These are phyloP conservation scores for Nicator chloris DNA, from an alignment of 2,113 vertebrate species.

Conservation along the genomic window DNA sequence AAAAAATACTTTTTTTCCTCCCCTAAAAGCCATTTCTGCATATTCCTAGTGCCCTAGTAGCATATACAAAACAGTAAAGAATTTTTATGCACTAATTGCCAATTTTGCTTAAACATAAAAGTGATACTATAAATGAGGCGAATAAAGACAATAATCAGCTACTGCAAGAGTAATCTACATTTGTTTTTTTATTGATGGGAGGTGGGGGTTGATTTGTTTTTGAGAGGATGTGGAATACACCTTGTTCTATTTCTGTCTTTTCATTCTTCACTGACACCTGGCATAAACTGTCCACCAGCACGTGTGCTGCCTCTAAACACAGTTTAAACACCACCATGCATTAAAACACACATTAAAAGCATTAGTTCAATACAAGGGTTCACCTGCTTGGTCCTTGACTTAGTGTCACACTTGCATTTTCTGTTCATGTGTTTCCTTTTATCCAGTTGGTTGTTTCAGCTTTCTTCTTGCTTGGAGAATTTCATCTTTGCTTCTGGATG, in stretches of 20 bases:
- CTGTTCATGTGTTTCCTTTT: neutral
- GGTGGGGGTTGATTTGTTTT: neutral
- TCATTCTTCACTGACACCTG: neutral
- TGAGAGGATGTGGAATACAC: neutral
- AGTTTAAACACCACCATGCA: neutral
- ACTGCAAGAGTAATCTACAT: neutral
- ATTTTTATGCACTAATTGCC: neutral
- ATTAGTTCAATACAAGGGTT: neutral
- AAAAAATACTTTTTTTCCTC: neutral
- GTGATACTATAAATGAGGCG: neutral
- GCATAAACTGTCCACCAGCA: neutral
- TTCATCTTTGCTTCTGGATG: neutral
- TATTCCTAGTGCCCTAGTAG: neutral
- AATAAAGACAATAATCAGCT: neutral
- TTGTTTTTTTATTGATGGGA: neutral
- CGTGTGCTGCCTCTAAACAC: fast-evolving
- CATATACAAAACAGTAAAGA: neutral
- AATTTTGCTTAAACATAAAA: neutral
- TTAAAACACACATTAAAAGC: neutral
- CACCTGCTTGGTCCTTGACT: neutral
- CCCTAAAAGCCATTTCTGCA: neutral
- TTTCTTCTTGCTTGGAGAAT: neutral
- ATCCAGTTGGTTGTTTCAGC: neutral
- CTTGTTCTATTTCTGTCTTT: neutral
- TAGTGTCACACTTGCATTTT: neutral